Base-by-base conservation (phyloP, 2,113 vertebrate species). In the Benitochromis conjunctus region DNA sequence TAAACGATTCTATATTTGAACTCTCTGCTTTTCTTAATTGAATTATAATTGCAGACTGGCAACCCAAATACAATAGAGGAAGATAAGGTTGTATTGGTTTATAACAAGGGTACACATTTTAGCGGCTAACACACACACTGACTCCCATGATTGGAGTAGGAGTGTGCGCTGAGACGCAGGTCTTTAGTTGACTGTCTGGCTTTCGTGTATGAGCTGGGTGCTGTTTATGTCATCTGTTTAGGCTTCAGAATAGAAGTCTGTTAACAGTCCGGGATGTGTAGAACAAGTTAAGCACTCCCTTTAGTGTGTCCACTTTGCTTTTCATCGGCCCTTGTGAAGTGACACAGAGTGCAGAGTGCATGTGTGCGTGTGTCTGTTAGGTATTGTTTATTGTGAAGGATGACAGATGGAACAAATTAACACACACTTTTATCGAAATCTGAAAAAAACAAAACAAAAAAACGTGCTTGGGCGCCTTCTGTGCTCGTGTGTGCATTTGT, bases 181-280 rank as follows among this genome's bases (percentile, higher is more conserved):
- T 19, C 18, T 83, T 85, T 36, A 62, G 80, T 88, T 29, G 57
- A 64, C 62, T 19, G 79, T 86, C 86, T 82, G 81, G 38, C 26
- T 85, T 91, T 87, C 60, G 80, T 90, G 90, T 85, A 79, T 69
- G 85, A 87, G 81, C 54, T 51, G 38, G 43, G 24, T 76, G 77
- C 81, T 51, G 85, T 89, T 86, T 90, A 85, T 91, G 88, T 92
- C 87, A 86, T 92, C 66, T 92, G 93, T 94, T 94, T 92, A 86
- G 76, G 85, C 85, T 88, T 81, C 56, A 57, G 78, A 88, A 64
- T 81, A 83, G 57, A 38, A 84, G 78, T 58, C 58, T 86, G 84
- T 86, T 86, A 87, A 89, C 13, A 82, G 79, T 88, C 91, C 84
- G 91, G 89, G 88, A 91, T 90, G 88, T 92, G 89, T 76, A 83